Conservation (phyloP, 2,113 vertebrate genomes). For the Tursiops truncatus region DNA sequence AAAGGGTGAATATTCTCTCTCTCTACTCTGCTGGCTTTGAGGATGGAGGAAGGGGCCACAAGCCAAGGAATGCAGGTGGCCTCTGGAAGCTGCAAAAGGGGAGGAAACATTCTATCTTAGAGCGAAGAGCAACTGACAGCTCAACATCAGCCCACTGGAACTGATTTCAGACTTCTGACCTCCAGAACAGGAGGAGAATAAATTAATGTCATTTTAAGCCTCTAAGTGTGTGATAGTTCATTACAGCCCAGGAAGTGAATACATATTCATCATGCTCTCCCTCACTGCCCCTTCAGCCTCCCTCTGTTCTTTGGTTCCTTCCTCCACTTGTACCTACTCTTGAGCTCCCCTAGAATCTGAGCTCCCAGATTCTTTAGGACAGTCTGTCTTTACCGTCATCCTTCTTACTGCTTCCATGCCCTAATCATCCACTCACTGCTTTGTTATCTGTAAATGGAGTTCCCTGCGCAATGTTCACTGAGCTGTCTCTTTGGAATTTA, state of each 20-base stretch:
- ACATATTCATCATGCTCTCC: background rate
- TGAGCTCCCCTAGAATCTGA: background rate
- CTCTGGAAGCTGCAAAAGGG: background rate
- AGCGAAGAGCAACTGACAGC: background rate
- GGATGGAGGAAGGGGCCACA: background rate
- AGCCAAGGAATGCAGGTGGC: background rate
- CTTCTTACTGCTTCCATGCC: background rate
- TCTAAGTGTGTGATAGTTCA: background rate
- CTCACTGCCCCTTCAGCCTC: background rate
- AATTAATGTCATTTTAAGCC: background rate
- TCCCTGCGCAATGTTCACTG: background rate
- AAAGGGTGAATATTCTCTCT: background rate
- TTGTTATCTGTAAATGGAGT: background rate
- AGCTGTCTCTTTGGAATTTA: background rate
- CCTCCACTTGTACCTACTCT: background rate
- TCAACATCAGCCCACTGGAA: background rate
- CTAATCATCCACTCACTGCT: background rate
- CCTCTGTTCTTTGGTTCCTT: background rate
- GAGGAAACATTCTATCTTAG: background rate
- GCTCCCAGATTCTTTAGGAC: background rate
- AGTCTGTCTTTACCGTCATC: background rate
- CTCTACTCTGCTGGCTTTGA: background rate
- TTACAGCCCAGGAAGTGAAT: background rate
- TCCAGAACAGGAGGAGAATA: background rate
- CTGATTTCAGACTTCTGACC: background rate